phyloP scores from a whole-genome alignment of 2,797 vertebrate species.

The Halcyon smyrnensis region DNA sequence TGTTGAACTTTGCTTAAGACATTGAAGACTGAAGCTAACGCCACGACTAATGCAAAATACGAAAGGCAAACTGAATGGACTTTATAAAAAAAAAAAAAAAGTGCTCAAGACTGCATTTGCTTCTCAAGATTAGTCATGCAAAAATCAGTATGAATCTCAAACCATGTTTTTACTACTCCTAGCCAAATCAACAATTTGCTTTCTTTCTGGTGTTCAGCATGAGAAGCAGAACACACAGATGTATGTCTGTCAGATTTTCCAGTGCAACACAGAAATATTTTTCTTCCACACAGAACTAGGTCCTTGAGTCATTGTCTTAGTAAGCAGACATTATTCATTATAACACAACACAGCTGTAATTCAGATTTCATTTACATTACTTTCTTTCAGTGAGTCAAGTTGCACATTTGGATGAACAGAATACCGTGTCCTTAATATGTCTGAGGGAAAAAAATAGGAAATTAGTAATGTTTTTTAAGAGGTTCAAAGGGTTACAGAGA shows the following conservation, averaged over 20 bases:
- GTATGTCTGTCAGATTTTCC: constrained; percentile 74
- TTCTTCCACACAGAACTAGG: constrained; percentile 69
- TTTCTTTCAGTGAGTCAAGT: constrained; percentile 52
- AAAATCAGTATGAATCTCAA: background rate
- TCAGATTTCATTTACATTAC: constrained; percentile 70
- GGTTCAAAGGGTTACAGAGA: background rate
- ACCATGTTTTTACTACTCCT: constrained; percentile 7
- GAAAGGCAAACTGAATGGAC: background rate
- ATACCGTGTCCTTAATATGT: background rate
- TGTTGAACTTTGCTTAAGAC: background rate
- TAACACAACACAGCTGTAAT: constrained; percentile 77
- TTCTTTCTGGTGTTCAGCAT: constrained; percentile 50
- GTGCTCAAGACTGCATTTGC: background rate
- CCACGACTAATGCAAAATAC: background rate
- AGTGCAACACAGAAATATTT: constrained; percentile 76
- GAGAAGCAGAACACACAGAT: constrained; percentile 64
- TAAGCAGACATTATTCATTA: constrained; percentile 78
- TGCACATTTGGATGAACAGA: constrained; percentile 24
- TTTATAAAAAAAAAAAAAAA: background rate
- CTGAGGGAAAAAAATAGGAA: constrained; percentile 24
- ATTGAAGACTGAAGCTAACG: constrained; percentile 1
- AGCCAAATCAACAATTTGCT: constrained; percentile 70
- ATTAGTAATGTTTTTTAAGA: background rate
- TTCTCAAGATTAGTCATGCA: constrained; percentile 19
- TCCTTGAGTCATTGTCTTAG: constrained; percentile 76